These are phyloP conservation scores for Tinea trinotella DNA, from an alignment of 2,888 invertebrate species.

Conservation along the genomic window DNA sequence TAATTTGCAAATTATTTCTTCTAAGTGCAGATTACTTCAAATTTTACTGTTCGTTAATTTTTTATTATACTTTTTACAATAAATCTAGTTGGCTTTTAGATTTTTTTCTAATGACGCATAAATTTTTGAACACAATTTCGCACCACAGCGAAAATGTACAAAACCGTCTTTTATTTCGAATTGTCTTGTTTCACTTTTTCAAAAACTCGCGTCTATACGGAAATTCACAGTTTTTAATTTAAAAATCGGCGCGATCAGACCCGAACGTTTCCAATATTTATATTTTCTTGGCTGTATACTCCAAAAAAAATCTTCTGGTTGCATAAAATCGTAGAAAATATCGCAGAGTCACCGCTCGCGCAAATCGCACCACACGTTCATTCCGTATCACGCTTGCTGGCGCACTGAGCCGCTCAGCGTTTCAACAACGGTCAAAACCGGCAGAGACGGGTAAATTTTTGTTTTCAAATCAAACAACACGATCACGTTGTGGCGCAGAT, in stretches of 20 bases:
- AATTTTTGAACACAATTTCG: slow-evolving; percentile 68
- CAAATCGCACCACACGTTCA: slow-evolving; percentile 72
- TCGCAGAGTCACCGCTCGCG: slow-evolving; percentile 70
- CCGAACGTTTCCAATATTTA: slow-evolving; percentile 43
- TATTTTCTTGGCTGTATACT: slow-evolving; percentile 58
- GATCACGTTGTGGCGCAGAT: slow-evolving; percentile 58
- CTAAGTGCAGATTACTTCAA: slow-evolving; percentile 23
- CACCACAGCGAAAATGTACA: slow-evolving; percentile 70
- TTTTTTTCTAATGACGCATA: slow-evolving; percentile 25
- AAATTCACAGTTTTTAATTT: slow-evolving; percentile 63
- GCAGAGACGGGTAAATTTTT: slow-evolving; percentile 41
- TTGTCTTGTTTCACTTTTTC: slow-evolving; percentile 56
- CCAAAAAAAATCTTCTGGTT: slow-evolving; percentile 58
- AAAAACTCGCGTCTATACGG: slow-evolving; percentile 63
- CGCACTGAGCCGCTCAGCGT: slow-evolving; percentile 43
- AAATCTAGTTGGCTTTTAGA: slow-evolving; percentile 61
- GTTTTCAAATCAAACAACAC: slow-evolving; percentile 64
- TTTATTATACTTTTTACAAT: slow-evolving; percentile 52
- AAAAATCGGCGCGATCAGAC: slow-evolving; percentile 64
- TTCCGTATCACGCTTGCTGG: slow-evolving; percentile 72
- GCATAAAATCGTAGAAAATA: slow-evolving; percentile 61
- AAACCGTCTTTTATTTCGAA: slow-evolving; percentile 71
- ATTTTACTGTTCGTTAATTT: slow-evolving; percentile 45
- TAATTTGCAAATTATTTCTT: slow-evolving; percentile 53
- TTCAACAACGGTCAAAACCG: slow-evolving; percentile 31